phyloP scores from a whole-genome alignment of 37 sponge, comb jelly and placozoan genomes.

The Chondrosia reniformis region DNA sequence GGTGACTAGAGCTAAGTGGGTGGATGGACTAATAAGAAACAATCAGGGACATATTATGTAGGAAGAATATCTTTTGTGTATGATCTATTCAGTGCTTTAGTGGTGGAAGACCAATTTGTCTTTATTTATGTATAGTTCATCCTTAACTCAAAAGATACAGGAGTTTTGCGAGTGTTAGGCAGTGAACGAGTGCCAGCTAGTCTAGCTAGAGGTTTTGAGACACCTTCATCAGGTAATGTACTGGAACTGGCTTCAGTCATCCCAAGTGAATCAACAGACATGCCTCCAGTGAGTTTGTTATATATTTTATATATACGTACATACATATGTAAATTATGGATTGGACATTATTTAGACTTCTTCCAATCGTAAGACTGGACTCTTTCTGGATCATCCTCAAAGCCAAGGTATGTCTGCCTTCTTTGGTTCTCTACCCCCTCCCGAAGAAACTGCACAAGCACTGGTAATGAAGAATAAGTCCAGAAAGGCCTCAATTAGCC shows the following conservation, averaged over 20 bases:
- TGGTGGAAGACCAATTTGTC: no score
- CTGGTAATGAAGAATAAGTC: conserved; percentile 25
- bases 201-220: background rate
- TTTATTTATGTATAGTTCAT: background rate
- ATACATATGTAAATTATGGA: background rate
- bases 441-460: conserved; percentile 43
- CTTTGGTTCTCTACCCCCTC: conserved; percentile 37
- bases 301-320: background rate
- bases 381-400: background rate
- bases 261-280: background rate
- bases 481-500: conserved; percentile 22
- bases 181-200: conserved; percentile 38
- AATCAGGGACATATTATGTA: background rate
- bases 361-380: background rate
- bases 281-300: background rate
- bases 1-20: background rate
- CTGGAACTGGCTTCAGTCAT: conserved; percentile 34
- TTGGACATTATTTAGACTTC: background rate
- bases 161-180: conserved; percentile 33
- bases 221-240: conserved; percentile 33
- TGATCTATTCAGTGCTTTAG: no score
- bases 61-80: background rate
- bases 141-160: background rate
- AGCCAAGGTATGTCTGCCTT: background rate
- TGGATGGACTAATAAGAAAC: background rate